phyloP scores from a whole-genome alignment of 2,797 vertebrate species.

The Coregonus ussuriensis region DNA sequence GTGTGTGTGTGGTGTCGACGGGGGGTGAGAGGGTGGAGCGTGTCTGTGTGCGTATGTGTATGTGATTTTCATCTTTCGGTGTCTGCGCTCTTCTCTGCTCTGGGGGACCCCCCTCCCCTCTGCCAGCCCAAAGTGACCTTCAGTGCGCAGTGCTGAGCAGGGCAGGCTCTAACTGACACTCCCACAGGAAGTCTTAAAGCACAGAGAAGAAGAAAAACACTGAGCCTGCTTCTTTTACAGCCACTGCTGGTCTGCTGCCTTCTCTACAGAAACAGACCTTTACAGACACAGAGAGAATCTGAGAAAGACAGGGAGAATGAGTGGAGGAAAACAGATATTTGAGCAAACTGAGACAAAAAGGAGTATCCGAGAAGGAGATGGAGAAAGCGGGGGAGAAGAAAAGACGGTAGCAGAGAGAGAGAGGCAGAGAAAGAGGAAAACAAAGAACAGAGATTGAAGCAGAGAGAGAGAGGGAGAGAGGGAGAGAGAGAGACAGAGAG shows the following conservation, averaged over 20 bases:
- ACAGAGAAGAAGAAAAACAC: slow-evolving; percentile 45
- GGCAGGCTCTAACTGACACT: slow-evolving; percentile 44
- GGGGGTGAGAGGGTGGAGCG: neutral
- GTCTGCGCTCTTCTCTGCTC: neutral
- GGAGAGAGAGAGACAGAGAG: too few species aligned
- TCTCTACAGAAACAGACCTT: slow-evolving; percentile 15
- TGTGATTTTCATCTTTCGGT: slow-evolving; percentile 11
- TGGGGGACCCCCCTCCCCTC: slow-evolving; percentile 21
- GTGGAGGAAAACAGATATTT: too few species aligned
- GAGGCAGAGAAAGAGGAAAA: too few species aligned
- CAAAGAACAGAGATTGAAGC: slow-evolving; percentile 53
- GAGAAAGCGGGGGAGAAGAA: too few species aligned
- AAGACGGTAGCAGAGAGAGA: too few species aligned
- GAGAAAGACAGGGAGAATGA: neutral
- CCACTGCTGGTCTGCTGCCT: slow-evolving; percentile 1
- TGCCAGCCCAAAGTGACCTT: slow-evolving; percentile 71
- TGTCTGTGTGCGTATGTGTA: slow-evolving; percentile 2
- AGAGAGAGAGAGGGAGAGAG: slow-evolving; percentile 31
- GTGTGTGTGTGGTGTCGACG: slow-evolving; percentile 3
- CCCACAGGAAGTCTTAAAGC: slow-evolving; percentile 45
- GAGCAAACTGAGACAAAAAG: too few species aligned
- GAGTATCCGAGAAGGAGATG: slow-evolving; percentile 28
- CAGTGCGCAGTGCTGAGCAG: slow-evolving; percentile 46
- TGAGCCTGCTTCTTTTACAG: slow-evolving; percentile 16
- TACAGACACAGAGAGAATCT: slow-evolving; percentile 44